Conservation (phyloP, 2,113 vertebrate species). For the Chaetorhynchus papuensis region DNA sequence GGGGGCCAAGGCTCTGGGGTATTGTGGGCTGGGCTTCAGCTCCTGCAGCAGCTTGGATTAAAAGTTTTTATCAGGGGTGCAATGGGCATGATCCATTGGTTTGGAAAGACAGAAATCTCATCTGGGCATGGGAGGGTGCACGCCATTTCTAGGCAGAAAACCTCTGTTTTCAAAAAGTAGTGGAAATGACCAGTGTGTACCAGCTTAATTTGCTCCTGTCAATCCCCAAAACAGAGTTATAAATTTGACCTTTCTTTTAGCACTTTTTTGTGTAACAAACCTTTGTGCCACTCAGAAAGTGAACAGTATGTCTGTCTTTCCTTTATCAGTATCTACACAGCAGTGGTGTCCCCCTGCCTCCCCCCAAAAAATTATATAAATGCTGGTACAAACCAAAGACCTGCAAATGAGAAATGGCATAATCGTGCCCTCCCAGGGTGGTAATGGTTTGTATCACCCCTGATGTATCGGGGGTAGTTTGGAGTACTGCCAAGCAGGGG, state of each 20-base stretch:
- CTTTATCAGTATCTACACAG: too few relatives aligned
- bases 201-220: too few relatives aligned
- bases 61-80: neutral
- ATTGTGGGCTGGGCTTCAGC: fast-evolving
- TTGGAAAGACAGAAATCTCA: neutral
- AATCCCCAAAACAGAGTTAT: fast-evolving
- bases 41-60: neutral
- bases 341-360: fast-evolving
- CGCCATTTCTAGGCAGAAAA: neutral
- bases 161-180: neutral
- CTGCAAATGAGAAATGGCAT: too few relatives aligned
- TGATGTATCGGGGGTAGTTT: fast-evolving
- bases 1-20: fast-evolving
- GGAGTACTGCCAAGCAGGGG: neutral
- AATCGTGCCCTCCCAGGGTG: fast-evolving
- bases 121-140: fast-evolving
- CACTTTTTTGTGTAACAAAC: neutral
- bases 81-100: fast-evolving
- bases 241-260: neutral
- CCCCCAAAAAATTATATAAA: fast-evolving
- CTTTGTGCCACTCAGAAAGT: fast-evolving
- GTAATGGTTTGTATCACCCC: neutral
- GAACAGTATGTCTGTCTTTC: neutral
- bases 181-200: fast-evolving
- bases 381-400: neutral